phyloP scores from a whole-genome alignment of 2,888 invertebrate species.

The Lepas anatifera region DNA sequence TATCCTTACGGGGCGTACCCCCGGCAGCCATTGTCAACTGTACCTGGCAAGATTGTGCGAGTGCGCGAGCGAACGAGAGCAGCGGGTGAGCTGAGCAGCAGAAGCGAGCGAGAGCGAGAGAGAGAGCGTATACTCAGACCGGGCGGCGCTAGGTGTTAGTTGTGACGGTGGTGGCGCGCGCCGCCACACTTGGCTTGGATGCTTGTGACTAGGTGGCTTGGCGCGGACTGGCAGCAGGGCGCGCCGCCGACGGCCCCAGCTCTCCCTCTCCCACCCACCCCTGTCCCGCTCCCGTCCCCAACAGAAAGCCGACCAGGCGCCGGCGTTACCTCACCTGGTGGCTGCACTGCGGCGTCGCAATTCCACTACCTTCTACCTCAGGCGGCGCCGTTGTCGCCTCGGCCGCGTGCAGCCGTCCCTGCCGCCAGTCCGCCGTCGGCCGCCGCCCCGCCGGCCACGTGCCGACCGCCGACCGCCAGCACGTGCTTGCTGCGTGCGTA shows the following conservation, averaged over 20 bases:
- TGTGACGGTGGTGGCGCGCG: neutral
- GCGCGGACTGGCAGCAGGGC: neutral
- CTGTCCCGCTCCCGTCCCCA: no score
- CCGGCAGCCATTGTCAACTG: neutral
- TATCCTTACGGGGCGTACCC: neutral
- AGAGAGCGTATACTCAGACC: neutral
- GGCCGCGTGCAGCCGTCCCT: neutral
- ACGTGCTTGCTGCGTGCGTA: neutral
- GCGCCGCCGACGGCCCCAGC: neutral
- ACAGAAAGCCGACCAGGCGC: no score
- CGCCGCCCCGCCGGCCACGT: no score
- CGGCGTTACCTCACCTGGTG: neutral
- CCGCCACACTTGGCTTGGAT: neutral
- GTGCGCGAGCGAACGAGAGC: no score
- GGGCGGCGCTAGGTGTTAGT: neutral
- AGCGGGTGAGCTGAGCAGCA: no score
- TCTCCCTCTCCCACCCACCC: neutral
- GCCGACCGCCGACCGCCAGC: no score
- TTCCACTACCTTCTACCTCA: neutral
- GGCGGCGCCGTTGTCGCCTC: neutral
- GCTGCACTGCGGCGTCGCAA: neutral
- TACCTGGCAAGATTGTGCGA: neutral
- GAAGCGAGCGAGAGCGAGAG: neutral
- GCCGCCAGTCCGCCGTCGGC: neutral
- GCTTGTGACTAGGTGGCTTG: constrained; percentile 5